Base-by-base conservation (phyloP, 1,140 invertebrate genomes). In the Eupeodes corollae region DNA sequence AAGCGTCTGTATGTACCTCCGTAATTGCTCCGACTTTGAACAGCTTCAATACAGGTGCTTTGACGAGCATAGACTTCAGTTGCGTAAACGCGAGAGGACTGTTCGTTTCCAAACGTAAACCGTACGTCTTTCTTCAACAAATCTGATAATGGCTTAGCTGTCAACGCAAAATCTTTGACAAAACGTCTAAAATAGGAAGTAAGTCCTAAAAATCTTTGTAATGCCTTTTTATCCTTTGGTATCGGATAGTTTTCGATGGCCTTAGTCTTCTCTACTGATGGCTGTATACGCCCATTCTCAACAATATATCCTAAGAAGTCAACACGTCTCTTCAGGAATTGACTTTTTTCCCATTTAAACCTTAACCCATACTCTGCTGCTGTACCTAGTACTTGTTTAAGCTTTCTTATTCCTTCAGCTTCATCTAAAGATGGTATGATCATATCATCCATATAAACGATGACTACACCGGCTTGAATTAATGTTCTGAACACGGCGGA, bases 1-100 rank as follows among this genome's bases (percentile, higher is more conserved):
- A 59, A 1, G 61, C 62, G 54, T 67, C 64, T 0, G 59, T 65
- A 46, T 69, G 63, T 1, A 69, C 18, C 44, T 69, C 63, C 6
- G 63, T 61, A 10, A 10, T 10, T 5, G 55, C 54, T 35, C 39
- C 21, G 10, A 42, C 48, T 14, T 62, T 42, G 51, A 55, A 68
- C 18, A 71, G 59, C 31, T 48, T 56, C 13, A 68, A 41, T 5
- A 70, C 58, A 8, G 67, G 66, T 41, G 39, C 16, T 15, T 11
- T 41, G 1, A 39, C 19, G 15, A 59, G 34, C 9, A 26, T 13
- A 0, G 46, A 14, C 41, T 50, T 52, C 30, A 55, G 21, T 30
- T 48, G 30, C 32, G 39, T 6, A 45, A 53, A 50, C 12, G 53
- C 42, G 21, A 48, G 11, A 5, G 32, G 6, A 5, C n/a, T 32